These are phyloP conservation scores for Channallabes apus DNA, from an alignment of 2,797 vertebrate genomes.

Conservation along the genomic window DNA sequence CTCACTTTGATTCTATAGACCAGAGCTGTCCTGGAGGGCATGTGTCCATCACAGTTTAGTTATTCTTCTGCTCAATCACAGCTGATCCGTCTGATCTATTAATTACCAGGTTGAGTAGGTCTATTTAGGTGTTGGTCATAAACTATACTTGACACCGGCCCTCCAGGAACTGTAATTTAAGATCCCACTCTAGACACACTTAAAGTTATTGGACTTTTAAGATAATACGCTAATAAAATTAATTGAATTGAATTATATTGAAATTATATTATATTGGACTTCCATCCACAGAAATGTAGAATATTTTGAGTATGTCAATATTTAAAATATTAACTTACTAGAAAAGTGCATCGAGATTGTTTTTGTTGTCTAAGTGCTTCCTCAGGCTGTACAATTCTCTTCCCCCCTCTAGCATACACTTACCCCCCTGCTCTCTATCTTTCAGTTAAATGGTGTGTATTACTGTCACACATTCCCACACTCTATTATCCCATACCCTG, in stretches of 20 bases:
- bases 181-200: too few relatives aligned
- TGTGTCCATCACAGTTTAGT: too few relatives aligned
- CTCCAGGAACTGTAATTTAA: too few relatives aligned
- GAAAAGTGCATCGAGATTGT: neutral
- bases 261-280: neutral
- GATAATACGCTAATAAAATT: neutral
- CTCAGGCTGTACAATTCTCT: neutral
- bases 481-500: conserved; percentile 63
- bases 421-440: conserved; percentile 56
- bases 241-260: neutral
- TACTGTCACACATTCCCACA: conserved; percentile 65
- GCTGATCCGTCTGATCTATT: too few relatives aligned
- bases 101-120: too few relatives aligned
- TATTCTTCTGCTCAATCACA: too few relatives aligned
- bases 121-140: too few relatives aligned
- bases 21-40: too few relatives aligned
- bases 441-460: conserved; percentile 66
- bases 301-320: neutral
- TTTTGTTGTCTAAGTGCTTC: neutral
- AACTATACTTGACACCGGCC: too few relatives aligned
- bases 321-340: neutral
- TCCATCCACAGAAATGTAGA: too few relatives aligned
- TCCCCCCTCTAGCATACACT: conserved; percentile 20
- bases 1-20: neutral
- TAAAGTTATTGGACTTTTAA: too few relatives aligned